Evolutionary conservation across 2,113 vertebrate genomes (phyloP).

Genomic region (Chrysochloris asiatica): DNA sequence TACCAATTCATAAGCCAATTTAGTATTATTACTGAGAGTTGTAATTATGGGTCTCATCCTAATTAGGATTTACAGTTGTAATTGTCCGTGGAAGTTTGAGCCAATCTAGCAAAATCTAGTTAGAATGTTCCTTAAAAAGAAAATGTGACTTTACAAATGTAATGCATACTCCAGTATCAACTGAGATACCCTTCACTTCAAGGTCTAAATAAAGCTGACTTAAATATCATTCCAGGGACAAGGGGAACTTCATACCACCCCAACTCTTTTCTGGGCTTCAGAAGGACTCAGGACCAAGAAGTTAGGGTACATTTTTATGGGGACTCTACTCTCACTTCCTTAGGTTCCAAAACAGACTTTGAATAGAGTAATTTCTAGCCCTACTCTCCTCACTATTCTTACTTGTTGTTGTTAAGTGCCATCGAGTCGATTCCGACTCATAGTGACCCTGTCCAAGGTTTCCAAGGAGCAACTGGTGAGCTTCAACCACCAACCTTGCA

Average conservation of each 20-base stretch:
- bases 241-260: accelerated
- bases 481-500: too few relatives aligned
- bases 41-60: neutral
- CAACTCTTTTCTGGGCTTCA: neutral
- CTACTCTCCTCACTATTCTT: neutral
- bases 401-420: too few relatives aligned
- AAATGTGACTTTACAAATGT: neutral
- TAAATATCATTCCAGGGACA: neutral
- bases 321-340: neutral
- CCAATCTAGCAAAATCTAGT: neutral
- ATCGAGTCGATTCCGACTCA: too few relatives aligned
- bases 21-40: neutral
- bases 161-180: neutral
- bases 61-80: slow-evolving; percentile 7
- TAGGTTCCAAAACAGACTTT: neutral
- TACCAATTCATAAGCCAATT: neutral
- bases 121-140: neutral
- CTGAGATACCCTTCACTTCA: neutral
- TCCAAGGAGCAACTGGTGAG: too few relatives aligned
- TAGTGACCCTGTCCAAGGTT: too few relatives aligned
- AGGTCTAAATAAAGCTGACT: neutral
- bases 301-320: neutral
- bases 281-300: neutral
- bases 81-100: slow-evolving; percentile 15
- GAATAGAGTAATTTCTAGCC: neutral